These are phyloP conservation scores for Melanotaenia trifasciata DNA, from an alignment of 2,797 vertebrate species.

Conservation along the genomic window DNA sequence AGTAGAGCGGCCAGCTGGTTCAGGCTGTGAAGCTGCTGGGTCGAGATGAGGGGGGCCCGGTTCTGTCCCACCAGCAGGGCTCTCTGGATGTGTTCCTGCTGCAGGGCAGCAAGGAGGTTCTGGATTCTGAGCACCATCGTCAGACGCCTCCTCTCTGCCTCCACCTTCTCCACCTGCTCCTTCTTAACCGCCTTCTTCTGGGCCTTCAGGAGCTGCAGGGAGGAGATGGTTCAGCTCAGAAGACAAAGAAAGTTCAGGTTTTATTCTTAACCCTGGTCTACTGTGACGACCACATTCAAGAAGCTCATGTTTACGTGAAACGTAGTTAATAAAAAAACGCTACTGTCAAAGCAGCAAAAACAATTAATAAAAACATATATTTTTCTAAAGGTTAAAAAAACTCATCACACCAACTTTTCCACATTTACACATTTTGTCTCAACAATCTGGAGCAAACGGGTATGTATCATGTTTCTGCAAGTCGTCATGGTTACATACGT, in stretches of 20 bases:
- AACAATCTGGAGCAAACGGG: too few relatives aligned
- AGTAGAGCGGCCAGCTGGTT: slow-evolving; percentile 87
- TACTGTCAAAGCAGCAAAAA: too few relatives aligned
- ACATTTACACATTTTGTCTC: too few relatives aligned
- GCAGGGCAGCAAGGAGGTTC: slow-evolving; percentile 89
- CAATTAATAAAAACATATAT: too few relatives aligned
- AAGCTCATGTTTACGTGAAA: too few relatives aligned
- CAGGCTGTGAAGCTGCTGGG: slow-evolving; percentile 88
- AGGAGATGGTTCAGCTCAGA: not conserved
- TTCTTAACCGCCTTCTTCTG: slow-evolving; percentile 88
- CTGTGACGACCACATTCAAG: too few relatives aligned
- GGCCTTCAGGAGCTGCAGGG: slow-evolving; percentile 88
- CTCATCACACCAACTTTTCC: too few relatives aligned
- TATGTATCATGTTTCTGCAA: too few relatives aligned
- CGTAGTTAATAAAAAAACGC: too few relatives aligned
- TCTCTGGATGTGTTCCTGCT: slow-evolving; percentile 87
- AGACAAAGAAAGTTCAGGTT: not conserved
- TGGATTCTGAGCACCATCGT: slow-evolving; percentile 89
- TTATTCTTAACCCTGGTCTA: not conserved
- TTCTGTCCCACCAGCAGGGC: slow-evolving; percentile 87
- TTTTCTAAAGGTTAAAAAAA: too few relatives aligned
- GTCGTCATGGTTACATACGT: too few relatives aligned
- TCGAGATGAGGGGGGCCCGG: slow-evolving; percentile 85
- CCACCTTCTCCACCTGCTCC: slow-evolving; percentile 85
- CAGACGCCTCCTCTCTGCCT: slow-evolving; percentile 88